Percentiles rank a stretch among this genome's conserved stretches.
These are phyloP conservation scores for Leptodactylus fallax DNA, from an alignment of 2,797 vertebrate genomes.

Conservation along the genomic window DNA sequence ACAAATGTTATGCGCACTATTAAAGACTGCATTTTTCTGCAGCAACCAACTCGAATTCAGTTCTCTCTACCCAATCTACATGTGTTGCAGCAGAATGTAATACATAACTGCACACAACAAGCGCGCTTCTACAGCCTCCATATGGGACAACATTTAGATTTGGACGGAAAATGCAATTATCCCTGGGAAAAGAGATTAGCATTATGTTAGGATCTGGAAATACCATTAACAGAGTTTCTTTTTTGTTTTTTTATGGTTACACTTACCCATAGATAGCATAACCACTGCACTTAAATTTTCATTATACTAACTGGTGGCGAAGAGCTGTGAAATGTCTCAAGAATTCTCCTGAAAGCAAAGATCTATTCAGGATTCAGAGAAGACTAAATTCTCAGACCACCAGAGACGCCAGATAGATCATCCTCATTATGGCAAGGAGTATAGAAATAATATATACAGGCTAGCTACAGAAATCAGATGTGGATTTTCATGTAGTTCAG, in stretches of 20 bases:
- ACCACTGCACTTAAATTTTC: slow-evolving; percentile 1
- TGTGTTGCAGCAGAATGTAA: accelerated
- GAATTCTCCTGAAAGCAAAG: slow-evolving; percentile 28
- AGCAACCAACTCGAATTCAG: slow-evolving; percentile 32
- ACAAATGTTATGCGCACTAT: slow-evolving; percentile 21
- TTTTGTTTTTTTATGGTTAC: background rate
- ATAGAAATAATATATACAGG: slow-evolving; percentile 5
- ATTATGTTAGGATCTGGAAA: slow-evolving; percentile 10
- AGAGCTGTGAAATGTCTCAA: background rate
- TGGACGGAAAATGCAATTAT: slow-evolving; percentile 42
- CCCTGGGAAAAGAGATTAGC: background rate
- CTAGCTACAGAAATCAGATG: slow-evolving; percentile 13
- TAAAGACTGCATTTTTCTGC: slow-evolving; percentile 35
- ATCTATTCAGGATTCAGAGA: slow-evolving; percentile 26
- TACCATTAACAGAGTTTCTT: background rate
- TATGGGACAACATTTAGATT: slow-evolving; percentile 55
- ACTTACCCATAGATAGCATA: background rate
- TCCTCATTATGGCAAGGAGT: slow-evolving; percentile 26
- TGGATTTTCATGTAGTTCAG: background rate
- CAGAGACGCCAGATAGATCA: slow-evolving; percentile 21
- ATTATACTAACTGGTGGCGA: accelerated
- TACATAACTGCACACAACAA: slow-evolving; percentile 6
- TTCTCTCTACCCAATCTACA: slow-evolving; percentile 27
- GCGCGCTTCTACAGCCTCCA: slow-evolving; percentile 21
- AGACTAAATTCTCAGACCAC: slow-evolving; percentile 29